Evolutionary conservation across 2,113 vertebrate genomes (phyloP).

Genomic region (Xiphophorus couchianus): DNA sequence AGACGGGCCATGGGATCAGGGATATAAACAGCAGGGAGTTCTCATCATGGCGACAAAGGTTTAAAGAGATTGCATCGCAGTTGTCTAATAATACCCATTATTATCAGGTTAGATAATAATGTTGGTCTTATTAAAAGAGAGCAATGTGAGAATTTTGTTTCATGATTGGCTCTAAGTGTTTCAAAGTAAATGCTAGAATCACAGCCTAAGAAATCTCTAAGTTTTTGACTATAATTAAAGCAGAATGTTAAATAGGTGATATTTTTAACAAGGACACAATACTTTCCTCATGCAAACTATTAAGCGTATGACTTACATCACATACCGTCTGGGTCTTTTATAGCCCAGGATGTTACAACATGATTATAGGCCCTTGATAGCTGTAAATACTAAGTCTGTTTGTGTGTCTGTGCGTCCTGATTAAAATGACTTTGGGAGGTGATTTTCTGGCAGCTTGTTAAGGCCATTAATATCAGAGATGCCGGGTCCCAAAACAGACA

Average conservation of each 20-base stretch:
- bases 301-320: slow-evolving; percentile 21
- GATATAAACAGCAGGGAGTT: slow-evolving; percentile 64
- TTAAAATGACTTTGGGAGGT: slow-evolving; percentile 63
- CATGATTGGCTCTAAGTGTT: not conserved
- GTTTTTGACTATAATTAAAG: not conserved
- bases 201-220: not conserved
- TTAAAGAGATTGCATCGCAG: slow-evolving; percentile 45
- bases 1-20: slow-evolving; percentile 36
- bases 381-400: slow-evolving; percentile 44
- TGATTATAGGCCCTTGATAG: slow-evolving; percentile 49
- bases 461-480: slow-evolving; percentile 52
- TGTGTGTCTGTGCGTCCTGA: slow-evolving; percentile 29
- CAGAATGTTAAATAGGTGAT: not conserved
- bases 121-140: not conserved
- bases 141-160: not conserved
- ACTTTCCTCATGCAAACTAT: slow-evolving; percentile 14
- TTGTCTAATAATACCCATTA: slow-evolving; percentile 37
- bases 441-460: slow-evolving; percentile 58
- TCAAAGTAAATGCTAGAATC: not conserved
- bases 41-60: slow-evolving; percentile 48
- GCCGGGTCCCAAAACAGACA: slow-evolving; percentile 55
- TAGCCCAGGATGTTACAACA: slow-evolving; percentile 41
- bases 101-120: slow-evolving; percentile 36
- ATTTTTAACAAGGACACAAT: slow-evolving; percentile 7
- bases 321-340: slow-evolving; percentile 51